Conservation (phyloP, 2,797 vertebrate genomes). For the Acanthurus lineatus region DNA sequence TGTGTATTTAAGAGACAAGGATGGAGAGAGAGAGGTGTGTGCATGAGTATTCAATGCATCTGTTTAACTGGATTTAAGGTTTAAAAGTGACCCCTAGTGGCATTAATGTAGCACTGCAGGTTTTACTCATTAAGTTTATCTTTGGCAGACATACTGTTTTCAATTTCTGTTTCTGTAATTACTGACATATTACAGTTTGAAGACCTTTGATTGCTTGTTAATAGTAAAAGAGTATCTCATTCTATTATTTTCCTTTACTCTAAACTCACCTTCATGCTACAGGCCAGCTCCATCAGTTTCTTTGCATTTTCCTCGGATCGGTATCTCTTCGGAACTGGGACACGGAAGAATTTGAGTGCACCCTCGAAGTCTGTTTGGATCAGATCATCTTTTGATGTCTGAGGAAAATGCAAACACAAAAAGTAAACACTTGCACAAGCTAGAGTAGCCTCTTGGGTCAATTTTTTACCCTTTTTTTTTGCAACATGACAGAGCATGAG, state of each 20-base stretch:
- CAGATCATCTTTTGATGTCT: constrained; percentile 98
- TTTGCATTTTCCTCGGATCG: constrained; percentile 99
- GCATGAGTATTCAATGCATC: background rate
- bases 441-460: background rate
- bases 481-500: background rate
- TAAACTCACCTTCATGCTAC: constrained; percentile 95
- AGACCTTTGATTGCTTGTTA: background rate
- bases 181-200: background rate
- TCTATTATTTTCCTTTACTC: background rate
- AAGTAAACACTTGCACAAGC: background rate
- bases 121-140: background rate
- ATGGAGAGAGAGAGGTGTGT: constrained; percentile 7
- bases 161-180: background rate
- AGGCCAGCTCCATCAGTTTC: constrained; percentile 98
- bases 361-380: constrained; percentile 97
- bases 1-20: constrained; percentile 14
- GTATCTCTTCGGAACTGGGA: constrained; percentile 98
- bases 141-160: background rate
- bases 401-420: constrained; percentile 2
- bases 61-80: constrained; percentile 13
- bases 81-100: constrained; percentile 77
- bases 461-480: background rate
- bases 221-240: background rate
- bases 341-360: constrained; percentile 97
- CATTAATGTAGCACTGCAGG: constrained; percentile 23